Conservation (phyloP, 64 coral and sea anemone species). For the Porites australiensis region DNA sequence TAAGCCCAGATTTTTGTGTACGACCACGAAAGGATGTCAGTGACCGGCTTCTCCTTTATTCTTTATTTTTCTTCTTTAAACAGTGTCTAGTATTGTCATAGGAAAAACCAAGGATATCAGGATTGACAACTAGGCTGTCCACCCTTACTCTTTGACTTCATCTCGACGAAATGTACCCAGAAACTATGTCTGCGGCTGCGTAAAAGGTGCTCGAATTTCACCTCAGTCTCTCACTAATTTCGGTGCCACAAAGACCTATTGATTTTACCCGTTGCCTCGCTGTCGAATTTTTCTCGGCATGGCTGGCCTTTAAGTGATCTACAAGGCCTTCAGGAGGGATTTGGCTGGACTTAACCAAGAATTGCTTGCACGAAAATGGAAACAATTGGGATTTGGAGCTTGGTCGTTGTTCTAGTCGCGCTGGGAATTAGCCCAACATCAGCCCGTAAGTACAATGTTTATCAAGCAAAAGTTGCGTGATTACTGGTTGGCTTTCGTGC, state of each 20-base stretch:
- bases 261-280: neutral
- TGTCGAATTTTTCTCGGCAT: neutral
- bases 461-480: neutral
- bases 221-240: neutral
- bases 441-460: slow-evolving; percentile 18
- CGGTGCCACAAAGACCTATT: slow-evolving; percentile 19
- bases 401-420: neutral
- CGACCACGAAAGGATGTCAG: too few relatives aligned
- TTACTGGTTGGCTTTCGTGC: neutral
- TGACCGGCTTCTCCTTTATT: too few relatives aligned
- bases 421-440: neutral
- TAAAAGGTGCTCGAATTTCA: slow-evolving; percentile 4
- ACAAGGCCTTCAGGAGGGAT: neutral
- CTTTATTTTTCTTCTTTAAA: too few relatives aligned
- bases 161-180: neutral
- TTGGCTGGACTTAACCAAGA: too few relatives aligned
- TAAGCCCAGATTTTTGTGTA: too few relatives aligned
- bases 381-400: neutral
- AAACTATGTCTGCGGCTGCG: slow-evolving; percentile 5
- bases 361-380: neutral
- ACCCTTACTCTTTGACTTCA: neutral
- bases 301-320: neutral
- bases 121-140: too few relatives aligned
- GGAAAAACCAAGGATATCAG: too few relatives aligned
- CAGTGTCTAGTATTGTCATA: too few relatives aligned